These are phyloP conservation scores for Danio jaintianensis DNA, from an alignment of 2,797 vertebrate species.

Conservation along the genomic window DNA sequence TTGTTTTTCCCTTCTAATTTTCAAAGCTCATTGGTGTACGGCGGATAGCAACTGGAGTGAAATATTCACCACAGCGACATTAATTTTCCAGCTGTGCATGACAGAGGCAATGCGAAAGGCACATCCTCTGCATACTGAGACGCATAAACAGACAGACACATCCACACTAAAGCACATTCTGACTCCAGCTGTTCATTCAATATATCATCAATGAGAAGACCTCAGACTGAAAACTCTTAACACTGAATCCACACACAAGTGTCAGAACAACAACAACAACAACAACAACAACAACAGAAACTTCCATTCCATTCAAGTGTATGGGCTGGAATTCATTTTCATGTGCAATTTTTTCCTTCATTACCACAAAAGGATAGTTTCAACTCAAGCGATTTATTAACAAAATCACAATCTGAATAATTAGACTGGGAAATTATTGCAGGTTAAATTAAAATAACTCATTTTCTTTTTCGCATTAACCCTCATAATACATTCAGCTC, in stretches of 20 bases:
- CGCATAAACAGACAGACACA: background rate
- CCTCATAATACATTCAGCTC: no score
- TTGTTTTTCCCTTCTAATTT: slow-evolving; percentile 30
- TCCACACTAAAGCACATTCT: background rate
- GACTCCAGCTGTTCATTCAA: background rate
- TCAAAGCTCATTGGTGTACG: background rate
- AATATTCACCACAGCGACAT: slow-evolving; percentile 68
- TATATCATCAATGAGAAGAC: background rate
- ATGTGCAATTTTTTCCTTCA: background rate
- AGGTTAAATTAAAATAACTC: background rate
- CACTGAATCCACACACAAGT: background rate
- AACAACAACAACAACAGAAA: background rate
- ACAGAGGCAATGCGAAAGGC: slow-evolving; percentile 64
- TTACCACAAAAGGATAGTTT: background rate
- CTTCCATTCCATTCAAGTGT: no score
- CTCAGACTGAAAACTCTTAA: background rate
- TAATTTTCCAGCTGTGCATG: slow-evolving; percentile 73
- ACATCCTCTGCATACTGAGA: slow-evolving; percentile 68
- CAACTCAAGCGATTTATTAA: background rate
- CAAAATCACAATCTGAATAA: background rate
- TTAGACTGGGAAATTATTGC: background rate
- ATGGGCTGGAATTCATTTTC: background rate
- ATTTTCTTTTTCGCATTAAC: no score
- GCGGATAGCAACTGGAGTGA: slow-evolving; percentile 53
- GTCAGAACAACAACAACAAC: no score